Percentiles rank a stretch among this genome's conserved stretches.
phyloP scores from a whole-genome alignment of 2,797 vertebrate species.

The Oryzias dopingdopingensis region DNA sequence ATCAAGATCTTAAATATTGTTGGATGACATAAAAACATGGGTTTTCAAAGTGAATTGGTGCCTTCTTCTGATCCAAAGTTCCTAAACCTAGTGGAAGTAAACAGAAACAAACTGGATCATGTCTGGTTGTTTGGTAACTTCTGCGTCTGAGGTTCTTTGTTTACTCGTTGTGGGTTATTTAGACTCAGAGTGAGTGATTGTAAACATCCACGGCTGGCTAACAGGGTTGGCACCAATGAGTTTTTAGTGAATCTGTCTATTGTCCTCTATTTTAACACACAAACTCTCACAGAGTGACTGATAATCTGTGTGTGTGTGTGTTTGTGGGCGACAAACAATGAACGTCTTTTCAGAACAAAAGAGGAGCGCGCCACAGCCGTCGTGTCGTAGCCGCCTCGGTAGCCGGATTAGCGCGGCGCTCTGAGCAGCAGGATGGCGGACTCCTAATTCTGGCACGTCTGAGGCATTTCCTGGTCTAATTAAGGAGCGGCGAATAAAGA shows the following conservation, averaged over 20 bases:
- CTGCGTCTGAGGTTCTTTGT: too few relatives aligned
- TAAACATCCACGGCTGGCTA: too few relatives aligned
- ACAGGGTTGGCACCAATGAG: not conserved
- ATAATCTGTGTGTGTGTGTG: slow-evolving; percentile 13
- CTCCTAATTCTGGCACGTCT: slow-evolving; percentile 52
- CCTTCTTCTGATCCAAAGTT: too few relatives aligned
- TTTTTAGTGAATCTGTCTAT: not conserved
- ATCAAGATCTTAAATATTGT: too few relatives aligned
- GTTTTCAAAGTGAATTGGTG: too few relatives aligned
- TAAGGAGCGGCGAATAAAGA: slow-evolving; percentile 74
- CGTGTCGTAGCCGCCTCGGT: slow-evolving; percentile 48
- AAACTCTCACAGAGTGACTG: not conserved
- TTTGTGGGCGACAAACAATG: slow-evolving; percentile 41
- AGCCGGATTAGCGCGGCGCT: slow-evolving; percentile 45
- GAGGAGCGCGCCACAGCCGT: slow-evolving; percentile 20
- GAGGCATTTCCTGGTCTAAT: slow-evolving; percentile 51
- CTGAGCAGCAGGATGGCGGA: slow-evolving; percentile 21
- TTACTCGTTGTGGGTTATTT: too few relatives aligned
- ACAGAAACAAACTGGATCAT: not conserved
- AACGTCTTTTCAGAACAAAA: slow-evolving; percentile 46
- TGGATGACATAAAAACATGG: too few relatives aligned
- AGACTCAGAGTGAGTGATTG: too few relatives aligned
- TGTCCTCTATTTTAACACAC: too few relatives aligned
- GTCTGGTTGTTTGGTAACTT: not conserved
- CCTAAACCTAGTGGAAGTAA: too few relatives aligned